A percentile compares a stretch with the other conserved stretches of the same genome.
These are phyloP conservation scores for Nymphalis c-album DNA, from an alignment of 2,888 invertebrate genomes.

Conservation along the genomic window DNA sequence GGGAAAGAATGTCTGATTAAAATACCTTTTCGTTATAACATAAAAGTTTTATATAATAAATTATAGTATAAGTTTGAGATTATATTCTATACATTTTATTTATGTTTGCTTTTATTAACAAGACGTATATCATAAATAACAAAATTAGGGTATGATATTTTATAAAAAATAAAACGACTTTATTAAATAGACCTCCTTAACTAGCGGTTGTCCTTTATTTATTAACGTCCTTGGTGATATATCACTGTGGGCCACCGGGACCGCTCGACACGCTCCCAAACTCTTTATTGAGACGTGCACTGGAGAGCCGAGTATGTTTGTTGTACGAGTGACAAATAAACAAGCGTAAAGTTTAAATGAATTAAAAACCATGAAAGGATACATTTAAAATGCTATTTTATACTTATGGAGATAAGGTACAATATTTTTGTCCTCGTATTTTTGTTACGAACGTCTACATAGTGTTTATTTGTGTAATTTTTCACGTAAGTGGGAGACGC, in stretches of 20 bases:
- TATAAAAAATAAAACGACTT: constrained; percentile 46
- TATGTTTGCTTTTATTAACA: constrained; percentile 18
- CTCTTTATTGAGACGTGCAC: constrained; percentile 60
- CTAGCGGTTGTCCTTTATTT: constrained; percentile 56
- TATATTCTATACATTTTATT: constrained; percentile 8
- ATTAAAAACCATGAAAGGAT: constrained; percentile 26
- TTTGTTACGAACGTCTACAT: constrained; percentile 32
- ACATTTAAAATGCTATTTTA: constrained; percentile 35
- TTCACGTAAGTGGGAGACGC: constrained; percentile 63
- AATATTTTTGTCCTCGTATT: background rate
- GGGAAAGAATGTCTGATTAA: constrained; percentile 15
- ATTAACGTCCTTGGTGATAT: constrained; percentile 55
- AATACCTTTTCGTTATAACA: background rate
- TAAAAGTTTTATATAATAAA: constrained; percentile 7
- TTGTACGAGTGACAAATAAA: constrained; percentile 48
- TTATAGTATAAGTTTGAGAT: constrained; percentile 4
- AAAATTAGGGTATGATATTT: constrained; percentile 31
- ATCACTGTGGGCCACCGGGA: constrained; percentile 58
- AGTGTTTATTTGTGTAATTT: constrained; percentile 57
- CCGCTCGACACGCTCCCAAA: constrained; percentile 45
- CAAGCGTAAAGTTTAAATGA: constrained; percentile 38
- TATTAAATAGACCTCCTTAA: constrained; percentile 53
- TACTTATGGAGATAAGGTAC: constrained; percentile 16
- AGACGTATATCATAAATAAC: constrained; percentile 30
- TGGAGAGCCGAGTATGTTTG: constrained; percentile 45